Evolutionary conservation across 2,888 invertebrate species (phyloP).

Genomic region (Iselma pallidipennis): DNA sequence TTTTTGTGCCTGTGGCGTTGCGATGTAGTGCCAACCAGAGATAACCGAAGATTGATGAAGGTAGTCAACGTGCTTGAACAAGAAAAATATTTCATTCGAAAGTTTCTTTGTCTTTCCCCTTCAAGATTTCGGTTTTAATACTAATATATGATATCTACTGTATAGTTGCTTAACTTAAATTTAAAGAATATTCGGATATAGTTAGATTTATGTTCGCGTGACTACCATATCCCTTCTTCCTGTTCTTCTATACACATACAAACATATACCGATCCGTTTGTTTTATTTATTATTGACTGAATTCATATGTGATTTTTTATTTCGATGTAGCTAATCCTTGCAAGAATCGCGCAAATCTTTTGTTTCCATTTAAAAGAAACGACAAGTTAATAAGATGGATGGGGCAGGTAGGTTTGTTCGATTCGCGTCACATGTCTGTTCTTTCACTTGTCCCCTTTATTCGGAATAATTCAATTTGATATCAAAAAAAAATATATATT

Average conservation of each 20-base stretch:
- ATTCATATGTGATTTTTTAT: constrained; percentile 2
- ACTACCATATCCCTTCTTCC: constrained; percentile 26
- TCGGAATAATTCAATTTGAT: constrained; percentile 32
- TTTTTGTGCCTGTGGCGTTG: constrained; percentile 50
- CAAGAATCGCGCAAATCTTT: constrained; percentile 24
- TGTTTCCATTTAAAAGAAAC: constrained; percentile 40
- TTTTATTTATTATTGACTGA: neutral
- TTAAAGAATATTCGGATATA: constrained; percentile 42
- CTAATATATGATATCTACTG: constrained; percentile 40
- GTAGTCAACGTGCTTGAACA: constrained; percentile 51
- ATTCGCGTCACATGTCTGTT: constrained; percentile 42
- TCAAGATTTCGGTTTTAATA: constrained; percentile 43
- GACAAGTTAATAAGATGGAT: constrained; percentile 47
- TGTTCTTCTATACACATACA: constrained; percentile 25
- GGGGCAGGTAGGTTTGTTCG: constrained; percentile 36
- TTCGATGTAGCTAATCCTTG: constrained; percentile 34
- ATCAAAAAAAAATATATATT: constrained; percentile 13
- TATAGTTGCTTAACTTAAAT: constrained; percentile 34
- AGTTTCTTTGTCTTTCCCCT: constrained; percentile 48
- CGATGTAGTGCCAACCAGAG: constrained; percentile 51
- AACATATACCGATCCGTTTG: neutral
- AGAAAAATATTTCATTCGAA: constrained; percentile 52
- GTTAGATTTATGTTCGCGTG: constrained; percentile 41
- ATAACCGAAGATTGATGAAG: constrained; percentile 54
- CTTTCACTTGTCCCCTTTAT: constrained; percentile 26